Conservation (phyloP, 35 echinoderm and acorn worm genomes). For the Patiria miniata region DNA sequence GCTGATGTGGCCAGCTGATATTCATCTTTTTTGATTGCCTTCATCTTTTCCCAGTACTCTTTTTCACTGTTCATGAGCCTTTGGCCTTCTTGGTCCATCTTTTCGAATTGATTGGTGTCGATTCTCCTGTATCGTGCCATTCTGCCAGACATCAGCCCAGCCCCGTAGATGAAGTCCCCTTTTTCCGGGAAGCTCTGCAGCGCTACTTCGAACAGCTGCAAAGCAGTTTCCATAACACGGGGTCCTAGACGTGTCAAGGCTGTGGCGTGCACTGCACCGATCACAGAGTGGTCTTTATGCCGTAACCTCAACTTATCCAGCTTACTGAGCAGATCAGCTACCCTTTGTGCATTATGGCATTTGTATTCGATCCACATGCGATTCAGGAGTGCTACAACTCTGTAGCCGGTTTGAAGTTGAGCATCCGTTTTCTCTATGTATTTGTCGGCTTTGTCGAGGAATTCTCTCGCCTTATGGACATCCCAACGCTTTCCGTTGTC, state of each 20-base stretch:
- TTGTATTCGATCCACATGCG: constrained; percentile 20
- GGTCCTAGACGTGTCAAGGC: neutral
- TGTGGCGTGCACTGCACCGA: neutral
- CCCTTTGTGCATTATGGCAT: neutral
- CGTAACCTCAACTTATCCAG: neutral
- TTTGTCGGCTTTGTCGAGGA: neutral
- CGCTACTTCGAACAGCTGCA: neutral
- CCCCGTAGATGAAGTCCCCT: neutral
- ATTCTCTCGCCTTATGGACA: neutral
- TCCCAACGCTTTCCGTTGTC: neutral
- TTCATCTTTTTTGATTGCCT: neutral
- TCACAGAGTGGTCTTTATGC: neutral
- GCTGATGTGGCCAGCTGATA: neutral
- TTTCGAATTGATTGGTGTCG: neutral
- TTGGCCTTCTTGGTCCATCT: neutral
- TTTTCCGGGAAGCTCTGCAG: neutral
- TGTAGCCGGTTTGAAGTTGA: neutral
- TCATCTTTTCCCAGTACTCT: neutral
- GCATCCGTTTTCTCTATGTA: neutral
- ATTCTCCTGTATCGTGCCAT: neutral
- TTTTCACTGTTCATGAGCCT: neutral
- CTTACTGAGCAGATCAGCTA: neutral
- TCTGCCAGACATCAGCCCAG: neutral
- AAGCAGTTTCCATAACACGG: neutral
- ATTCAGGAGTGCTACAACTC: neutral